Conservation (phyloP, 1,140 invertebrate genomes). For the Aphaenogaster ashmeadi region DNA sequence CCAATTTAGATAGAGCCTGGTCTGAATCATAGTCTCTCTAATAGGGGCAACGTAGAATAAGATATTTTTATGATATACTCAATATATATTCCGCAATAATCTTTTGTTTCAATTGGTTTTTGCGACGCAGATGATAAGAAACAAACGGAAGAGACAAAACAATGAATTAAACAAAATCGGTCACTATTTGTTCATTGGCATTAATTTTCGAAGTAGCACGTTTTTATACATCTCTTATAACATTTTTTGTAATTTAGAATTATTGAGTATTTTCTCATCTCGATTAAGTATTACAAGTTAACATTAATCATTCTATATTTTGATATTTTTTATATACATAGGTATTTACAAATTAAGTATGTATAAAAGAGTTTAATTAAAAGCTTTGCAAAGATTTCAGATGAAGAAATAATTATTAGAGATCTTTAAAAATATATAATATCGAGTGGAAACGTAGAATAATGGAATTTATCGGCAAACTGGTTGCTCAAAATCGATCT, state of each 20-base stretch:
- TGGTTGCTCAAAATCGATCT: constrained; percentile 24
- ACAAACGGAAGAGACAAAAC: background rate
- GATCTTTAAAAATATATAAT: background rate
- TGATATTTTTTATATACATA: background rate
- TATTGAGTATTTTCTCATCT: background rate
- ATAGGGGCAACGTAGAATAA: background rate
- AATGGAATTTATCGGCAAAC: background rate
- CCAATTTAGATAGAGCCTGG: background rate
- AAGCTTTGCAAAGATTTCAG: background rate
- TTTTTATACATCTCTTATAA: background rate
- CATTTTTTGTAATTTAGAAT: background rate
- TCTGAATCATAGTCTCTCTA: constrained; percentile 3
- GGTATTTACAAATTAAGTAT: background rate
- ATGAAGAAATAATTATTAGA: background rate
- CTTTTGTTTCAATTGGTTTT: background rate
- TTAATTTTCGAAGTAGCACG: background rate
- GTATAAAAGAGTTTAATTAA: background rate
- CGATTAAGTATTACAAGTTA: background rate
- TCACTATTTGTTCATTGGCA: background rate
- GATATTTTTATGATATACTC: background rate
- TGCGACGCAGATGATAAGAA: background rate
- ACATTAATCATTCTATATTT: background rate
- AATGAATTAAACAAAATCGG: background rate
- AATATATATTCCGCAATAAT: background rate
- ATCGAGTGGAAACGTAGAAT: background rate